Evolutionary conservation across 2,888 invertebrate genomes (phyloP).

Genomic region (Tenthredo mesomela): DNA sequence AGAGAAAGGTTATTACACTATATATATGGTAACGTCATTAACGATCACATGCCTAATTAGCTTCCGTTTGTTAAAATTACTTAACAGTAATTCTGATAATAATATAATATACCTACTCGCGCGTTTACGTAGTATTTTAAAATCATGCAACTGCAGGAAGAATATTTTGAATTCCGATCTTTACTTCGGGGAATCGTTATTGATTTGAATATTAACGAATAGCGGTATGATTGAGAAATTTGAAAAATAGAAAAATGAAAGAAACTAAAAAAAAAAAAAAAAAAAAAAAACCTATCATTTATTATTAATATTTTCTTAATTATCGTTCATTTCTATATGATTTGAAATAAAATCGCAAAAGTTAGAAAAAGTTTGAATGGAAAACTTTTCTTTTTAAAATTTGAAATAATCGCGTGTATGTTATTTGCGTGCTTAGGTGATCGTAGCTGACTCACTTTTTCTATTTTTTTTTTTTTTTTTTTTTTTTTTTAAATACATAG

Average conservation of each 20-base stretch:
- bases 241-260: no score
- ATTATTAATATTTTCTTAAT: not conserved
- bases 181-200: not conserved
- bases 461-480: not conserved
- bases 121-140: no score
- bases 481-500: not conserved
- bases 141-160: no score
- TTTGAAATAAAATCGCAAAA: not conserved
- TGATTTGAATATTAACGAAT: not conserved
- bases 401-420: not conserved
- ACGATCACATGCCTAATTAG: slow-evolving; percentile 27
- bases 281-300: not conserved
- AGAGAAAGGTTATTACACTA: not conserved
- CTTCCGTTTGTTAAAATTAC: slow-evolving; percentile 7
- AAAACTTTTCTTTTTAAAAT: not conserved
- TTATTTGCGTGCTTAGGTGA: not conserved
- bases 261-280: no score
- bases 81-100: not conserved
- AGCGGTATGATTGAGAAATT: no score
- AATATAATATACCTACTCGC: no score
- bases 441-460: not conserved
- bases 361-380: not conserved
- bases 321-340: not conserved
- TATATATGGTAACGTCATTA: not conserved
- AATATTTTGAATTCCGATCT: no score